Base-by-base conservation (phyloP, 2,113 vertebrate species). In the Cavia porcellus region DNA sequence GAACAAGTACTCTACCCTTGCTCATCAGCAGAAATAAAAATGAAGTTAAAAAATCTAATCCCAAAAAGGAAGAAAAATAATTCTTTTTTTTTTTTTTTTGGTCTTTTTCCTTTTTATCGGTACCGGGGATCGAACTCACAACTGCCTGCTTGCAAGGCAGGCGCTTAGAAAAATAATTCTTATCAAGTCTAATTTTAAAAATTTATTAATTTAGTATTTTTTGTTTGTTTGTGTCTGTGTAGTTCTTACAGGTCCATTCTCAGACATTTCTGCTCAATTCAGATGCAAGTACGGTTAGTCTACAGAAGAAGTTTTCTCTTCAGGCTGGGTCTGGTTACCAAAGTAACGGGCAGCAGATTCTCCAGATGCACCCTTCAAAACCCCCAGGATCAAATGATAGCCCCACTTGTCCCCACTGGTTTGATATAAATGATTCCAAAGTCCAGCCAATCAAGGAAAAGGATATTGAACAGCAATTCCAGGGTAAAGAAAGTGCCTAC, bases 401-500 rank as follows among this genome's bases (percentile, higher is more conserved):
- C 42, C 22, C 75, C 50, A 92, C 98, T 97, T 98, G 98, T 52
- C 96, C 98, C 94, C 99, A 99, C 95, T 99, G 99, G 99, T 99
- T 99, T 98, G 99, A 99, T 96, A 98, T 99, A 20, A 99, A 99
- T 47, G 99, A 99, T 98, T 99, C 99, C 6, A 96, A 97, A n/a
- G 99, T 99, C 66, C 99, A 99, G 3, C 99, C 99, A 14, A 99
- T 99, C 97, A 98, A 98, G 81, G 99, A 99, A 97, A 98, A 98
- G 68, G 99, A 99, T 72, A 99, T 99, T 96, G 98, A 99, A 98
- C 99, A 99, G 96, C 99, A 99, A 89, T 99, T 99, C 97, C 99
- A 99, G 98, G 99, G 99, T 64, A 99, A 99, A 98, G 99, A 99
- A 98, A 99, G 99, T 50, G 99, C 99, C 93, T 99, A 99, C 98